Percentiles rank a stretch among this genome's conserved stretches.
Evolutionary conservation across 2,888 invertebrate species (phyloP).

Genomic region (Cataglyphis rosenhaueri): DNA sequence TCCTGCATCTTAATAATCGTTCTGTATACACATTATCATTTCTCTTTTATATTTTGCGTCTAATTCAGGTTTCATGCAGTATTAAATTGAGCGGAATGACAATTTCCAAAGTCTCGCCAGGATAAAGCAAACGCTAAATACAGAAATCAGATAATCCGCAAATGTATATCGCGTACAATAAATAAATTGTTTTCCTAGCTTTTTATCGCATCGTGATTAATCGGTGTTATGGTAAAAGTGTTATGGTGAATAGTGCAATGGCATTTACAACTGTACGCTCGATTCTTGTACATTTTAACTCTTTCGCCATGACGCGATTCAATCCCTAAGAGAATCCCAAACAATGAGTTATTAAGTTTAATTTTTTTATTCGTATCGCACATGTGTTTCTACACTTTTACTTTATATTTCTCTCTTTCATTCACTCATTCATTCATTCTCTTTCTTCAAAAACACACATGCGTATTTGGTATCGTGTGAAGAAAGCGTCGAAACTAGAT

Average conservation of each 20-base stretch:
- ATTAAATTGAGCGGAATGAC: constrained; percentile 24
- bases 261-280: constrained; percentile 9
- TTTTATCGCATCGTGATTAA: constrained; percentile 3
- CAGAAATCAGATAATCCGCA: neutral
- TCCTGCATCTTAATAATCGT: neutral
- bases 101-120: neutral
- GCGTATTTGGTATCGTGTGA: constrained; percentile 42
- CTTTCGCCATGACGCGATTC: constrained; percentile 26
- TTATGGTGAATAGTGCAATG: neutral
- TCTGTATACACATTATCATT: neutral
- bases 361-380: neutral
- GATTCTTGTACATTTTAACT: neutral
- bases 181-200: neutral
- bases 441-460: neutral
- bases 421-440: neutral
- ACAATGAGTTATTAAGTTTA: neutral
- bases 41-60: constrained; percentile 3
- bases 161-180: neutral
- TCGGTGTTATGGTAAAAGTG: neutral
- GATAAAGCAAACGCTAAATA: neutral
- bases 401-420: neutral
- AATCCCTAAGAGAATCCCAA: neutral
- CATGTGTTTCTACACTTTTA: neutral
- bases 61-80: constrained; percentile 3
- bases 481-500: constrained; percentile 37